Percentiles rank a stretch among this genome's conserved stretches.
phyloP scores from a whole-genome alignment of 2,888 invertebrate genomes.

The Zele albiditarsus region DNA sequence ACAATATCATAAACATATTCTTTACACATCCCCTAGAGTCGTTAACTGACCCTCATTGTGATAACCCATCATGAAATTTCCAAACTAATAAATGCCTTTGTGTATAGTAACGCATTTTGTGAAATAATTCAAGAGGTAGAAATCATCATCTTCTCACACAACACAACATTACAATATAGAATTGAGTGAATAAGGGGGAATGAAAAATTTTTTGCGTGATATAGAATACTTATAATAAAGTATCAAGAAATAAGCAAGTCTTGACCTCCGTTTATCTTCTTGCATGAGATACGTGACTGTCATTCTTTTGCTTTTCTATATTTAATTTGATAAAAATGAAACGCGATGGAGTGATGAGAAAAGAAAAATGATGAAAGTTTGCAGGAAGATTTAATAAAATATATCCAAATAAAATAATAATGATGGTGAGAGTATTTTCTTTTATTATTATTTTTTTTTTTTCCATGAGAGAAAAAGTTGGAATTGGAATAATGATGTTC shows the following conservation, averaged over 20 bases:
- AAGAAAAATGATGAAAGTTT: not conserved
- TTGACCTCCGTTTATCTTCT: not conserved
- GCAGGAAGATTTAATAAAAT: too few relatives aligned
- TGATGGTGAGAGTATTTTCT: too few relatives aligned
- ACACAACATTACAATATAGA: not conserved
- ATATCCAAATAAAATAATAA: too few relatives aligned
- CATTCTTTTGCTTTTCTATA: not conserved
- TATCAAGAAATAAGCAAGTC: not conserved
- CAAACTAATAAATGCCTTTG: not conserved
- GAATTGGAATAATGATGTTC: too few relatives aligned
- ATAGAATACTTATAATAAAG: not conserved
- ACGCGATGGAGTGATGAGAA: not conserved
- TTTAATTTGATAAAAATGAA: not conserved
- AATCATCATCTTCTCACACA: not conserved
- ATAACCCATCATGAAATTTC: not conserved
- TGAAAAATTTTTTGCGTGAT: not conserved
- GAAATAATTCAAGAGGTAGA: not conserved
- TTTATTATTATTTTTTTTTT: too few relatives aligned
- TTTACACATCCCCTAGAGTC: not conserved
- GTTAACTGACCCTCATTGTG: not conserved
- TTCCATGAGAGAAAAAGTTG: too few relatives aligned
- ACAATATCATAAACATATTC: too few relatives aligned
- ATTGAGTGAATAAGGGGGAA: not conserved
- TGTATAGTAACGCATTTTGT: not conserved
- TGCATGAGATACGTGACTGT: not conserved